Base-by-base conservation (phyloP, 2,797 vertebrate genomes). In the Vespertilio murinus region DNA sequence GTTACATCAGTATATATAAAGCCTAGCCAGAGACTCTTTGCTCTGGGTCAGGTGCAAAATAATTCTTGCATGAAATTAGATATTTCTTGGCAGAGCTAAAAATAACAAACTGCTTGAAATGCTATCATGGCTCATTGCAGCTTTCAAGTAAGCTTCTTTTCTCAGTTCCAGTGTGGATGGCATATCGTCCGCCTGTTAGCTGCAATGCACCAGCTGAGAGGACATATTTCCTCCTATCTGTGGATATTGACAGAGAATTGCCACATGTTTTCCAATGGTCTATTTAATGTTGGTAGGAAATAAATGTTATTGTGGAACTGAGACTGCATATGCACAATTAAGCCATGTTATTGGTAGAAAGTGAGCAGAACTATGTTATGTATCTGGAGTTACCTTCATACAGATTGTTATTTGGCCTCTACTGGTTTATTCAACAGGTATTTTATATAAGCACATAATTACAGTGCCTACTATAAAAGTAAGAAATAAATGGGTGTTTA, bases 11-110 rank as follows among this genome's bases (percentile, higher is more conserved):
- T 38, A 13, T 89, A 75, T 25, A 78, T 74, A 89, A 89, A 93
- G 17, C 59, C 88, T 81, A 95, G 33, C 16, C 30, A 94, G 90
- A 93, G 40, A 69, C 70, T 22, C 67, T 90, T 94, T 83, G 56
- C 82, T 86, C 30, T 92, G 79, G 85, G 79, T 93, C 80, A 90
- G 47, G 6, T 0, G 2, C 38, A 81, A 84, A 49, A 77, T 73
- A 88, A 49, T 93, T 95, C 69, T 96, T 97, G 54, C 96, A 91
- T 92, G 89, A 97, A 96, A 94, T 93, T 90, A 97, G 71, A 8
- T 96, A 71, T 96, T 96, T 38, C 52, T 95, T 96, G 75, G 82
- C 71, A 95, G 67, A 96, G 64, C 30, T 94, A 78, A 94, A 6
- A n/a, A 91, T 91, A 93, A 75, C 28, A 92, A 87, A 90, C 73